Evolutionary conservation across 2,113 vertebrate species (phyloP), one percentile per base, ranked within the genome.

Genomic region (Centropristis striata): DNA sequence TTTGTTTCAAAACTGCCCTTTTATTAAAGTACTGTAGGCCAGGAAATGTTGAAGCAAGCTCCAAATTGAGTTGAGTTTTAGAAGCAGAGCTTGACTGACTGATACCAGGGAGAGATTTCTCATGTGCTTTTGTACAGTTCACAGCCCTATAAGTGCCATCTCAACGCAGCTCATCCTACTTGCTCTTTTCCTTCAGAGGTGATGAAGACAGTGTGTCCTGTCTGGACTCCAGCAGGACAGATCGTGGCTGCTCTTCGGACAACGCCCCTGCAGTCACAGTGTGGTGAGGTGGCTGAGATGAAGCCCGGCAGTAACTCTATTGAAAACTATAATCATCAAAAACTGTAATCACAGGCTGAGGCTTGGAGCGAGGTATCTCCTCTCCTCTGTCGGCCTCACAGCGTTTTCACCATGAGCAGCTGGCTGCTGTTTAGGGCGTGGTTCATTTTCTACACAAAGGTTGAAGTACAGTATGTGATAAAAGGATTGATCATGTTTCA

Each of bases 251-350:
- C 27, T 23, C 3, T 58, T 36, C 55, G 14, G 50, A 68, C 60
- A 32, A 80, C 64, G 46, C 73, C 84, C 49, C 69, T 59, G 28
- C 51, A 59, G 53, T 25, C 67, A 73, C 1, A 42, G 16, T 39
- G 79, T 58, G 78, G 53, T 47, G 50, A 75, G 66, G 21, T 79
- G 53, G 73, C 49, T 50, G 12, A 80, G 46, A 78, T 55, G 50
- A 70, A 50, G 51, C 65, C 42, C 46, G 51, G 71, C 70, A 75
- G 13, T 79, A 50, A 69, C 57, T 32, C 42, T 4, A 71, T 27
- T 51, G 64, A 83, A 75, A 79, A 82, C 71, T 84, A 78, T 88
- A 81, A 86, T 91, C 76, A 73, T 46, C 61, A 75, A 49, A 84
- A 82, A 64, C 74, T 72, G 83, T 78, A 86, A 91, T 86, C 57